phyloP scores from a whole-genome alignment of 1,140 invertebrate genomes.

The Drosophila athabasca region DNA sequence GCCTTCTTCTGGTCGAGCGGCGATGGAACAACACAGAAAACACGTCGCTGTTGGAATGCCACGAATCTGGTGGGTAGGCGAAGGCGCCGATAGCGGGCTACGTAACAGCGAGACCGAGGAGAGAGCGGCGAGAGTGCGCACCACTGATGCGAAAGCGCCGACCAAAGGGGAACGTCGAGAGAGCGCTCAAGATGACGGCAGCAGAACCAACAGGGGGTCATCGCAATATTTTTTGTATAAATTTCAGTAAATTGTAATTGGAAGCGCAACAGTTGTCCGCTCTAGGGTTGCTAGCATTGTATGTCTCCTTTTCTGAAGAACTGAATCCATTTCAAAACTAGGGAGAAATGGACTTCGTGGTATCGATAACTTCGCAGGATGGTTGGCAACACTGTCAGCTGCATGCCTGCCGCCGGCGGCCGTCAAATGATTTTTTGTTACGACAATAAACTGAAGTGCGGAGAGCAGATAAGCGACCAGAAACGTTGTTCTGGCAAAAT shows the following conservation, averaged over 20 bases:
- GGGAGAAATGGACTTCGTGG: not conserved
- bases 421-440: slow-evolving; percentile 21
- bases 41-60: slow-evolving; percentile 49
- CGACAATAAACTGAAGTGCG: slow-evolving; percentile 30
- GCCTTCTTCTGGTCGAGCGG: not conserved
- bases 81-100: slow-evolving; percentile 50
- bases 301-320: too few species aligned
- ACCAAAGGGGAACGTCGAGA: slow-evolving; percentile 15
- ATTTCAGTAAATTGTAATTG: slow-evolving; percentile 7
- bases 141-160: slow-evolving; percentile 51
- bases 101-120: slow-evolving; percentile 50
- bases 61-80: slow-evolving; percentile 51
- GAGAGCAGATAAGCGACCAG: slow-evolving; percentile 40
- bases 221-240: slow-evolving; percentile 6
- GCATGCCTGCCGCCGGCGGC: slow-evolving; percentile 36
- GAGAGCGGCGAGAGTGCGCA: slow-evolving; percentile 32
- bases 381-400: slow-evolving; percentile 61
- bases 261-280: slow-evolving; percentile 1
- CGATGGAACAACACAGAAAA: slow-evolving; percentile 44
- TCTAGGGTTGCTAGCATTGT: too few species aligned
- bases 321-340: too few species aligned
- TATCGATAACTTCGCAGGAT: slow-evolving; percentile 36
- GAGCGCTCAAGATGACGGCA: slow-evolving; percentile 26
- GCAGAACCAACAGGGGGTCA: slow-evolving; percentile 3
- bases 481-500: slow-evolving; percentile 34